Evolutionary conservation across 2,113 vertebrate genomes (phyloP).

Genomic region (Centropus unirufus): DNA sequence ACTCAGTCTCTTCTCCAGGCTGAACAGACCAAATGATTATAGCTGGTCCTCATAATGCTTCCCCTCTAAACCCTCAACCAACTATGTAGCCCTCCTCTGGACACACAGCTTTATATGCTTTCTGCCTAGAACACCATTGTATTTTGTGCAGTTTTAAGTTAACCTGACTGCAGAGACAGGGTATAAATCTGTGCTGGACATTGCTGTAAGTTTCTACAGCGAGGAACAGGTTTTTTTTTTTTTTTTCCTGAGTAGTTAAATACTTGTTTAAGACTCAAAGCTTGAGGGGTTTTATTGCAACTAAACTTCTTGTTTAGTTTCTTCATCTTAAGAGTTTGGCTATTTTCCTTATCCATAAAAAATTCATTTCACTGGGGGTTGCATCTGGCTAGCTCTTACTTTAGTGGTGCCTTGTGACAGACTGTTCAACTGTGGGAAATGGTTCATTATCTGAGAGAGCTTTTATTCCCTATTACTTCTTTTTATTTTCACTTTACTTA

Average conservation of each 20-base stretch:
- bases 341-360: background rate
- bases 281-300: background rate
- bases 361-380: background rate
- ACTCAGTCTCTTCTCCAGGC: too few species aligned
- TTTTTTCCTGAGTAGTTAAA: background rate
- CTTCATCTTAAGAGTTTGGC: background rate
- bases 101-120: too few species aligned
- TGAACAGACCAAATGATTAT: too few species aligned
- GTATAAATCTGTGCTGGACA: fast-evolving
- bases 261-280: background rate
- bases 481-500: background rate
- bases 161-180: background rate
- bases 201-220: background rate
- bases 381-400: background rate
- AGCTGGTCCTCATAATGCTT: too few species aligned
- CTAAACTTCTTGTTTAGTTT: background rate
- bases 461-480: background rate
- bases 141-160: background rate
- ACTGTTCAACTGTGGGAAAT: background rate
- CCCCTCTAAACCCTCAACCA: too few species aligned
- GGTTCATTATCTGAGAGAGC: background rate
- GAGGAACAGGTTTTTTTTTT: background rate
- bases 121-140: background rate
- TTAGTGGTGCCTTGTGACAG: background rate
- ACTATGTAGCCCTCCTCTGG: too few species aligned